Evolutionary conservation across 2,113 vertebrate genomes (phyloP), one percentile per base, ranked within the genome.

Genomic region (Campylomormyrus numenius): DNA sequence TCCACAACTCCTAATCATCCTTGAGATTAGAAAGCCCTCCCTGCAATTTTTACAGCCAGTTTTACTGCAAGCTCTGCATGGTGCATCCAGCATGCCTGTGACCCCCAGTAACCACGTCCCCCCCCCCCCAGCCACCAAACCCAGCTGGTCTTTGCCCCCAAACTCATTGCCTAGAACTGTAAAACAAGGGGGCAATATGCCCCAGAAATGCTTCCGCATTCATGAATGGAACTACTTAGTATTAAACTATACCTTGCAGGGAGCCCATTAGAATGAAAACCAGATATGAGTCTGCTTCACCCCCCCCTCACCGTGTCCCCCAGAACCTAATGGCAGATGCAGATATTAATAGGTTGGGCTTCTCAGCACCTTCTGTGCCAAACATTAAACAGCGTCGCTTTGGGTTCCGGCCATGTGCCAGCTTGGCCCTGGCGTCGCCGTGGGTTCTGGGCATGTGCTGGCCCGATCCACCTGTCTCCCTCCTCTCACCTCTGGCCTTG

Each of bases 161-260:
- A 49, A 35, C 53, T 80, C 31, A n/a, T n/a, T 89, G 45, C 45
- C 66, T n/a, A 80, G 6, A 66, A 89, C 88, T 90, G 90, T 90
- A 77, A 93, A 95, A 94, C 92, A 89, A 92, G 91, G 94, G 92
- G 92, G 92, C 92, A 89, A 90, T 92, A 70, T 91, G 89, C 91
- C 88, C 91, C 91, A 89, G 93, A 93, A 94, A 53, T 87, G 27
- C 85, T 87, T 53, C 2, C 1, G 13, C 49, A 19, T 39, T 19
- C 50, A 35, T 27, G 21, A 80, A 19, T 80, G 66, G 39, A 94
- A 94, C 92, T 94, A 92, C 94, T 93, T 89, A 87, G 83, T 92
- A 87, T 91, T 95, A 95, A 96, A 94, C 92, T 91, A 92, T 94
- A 94, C 94, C 94, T 93, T 93, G 93, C 88, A 91, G 70, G 90